Evolutionary conservation across 2,888 invertebrate species (phyloP), one percentile per base, ranked within the genome.

Genomic region (Athalia rosae): DNA sequence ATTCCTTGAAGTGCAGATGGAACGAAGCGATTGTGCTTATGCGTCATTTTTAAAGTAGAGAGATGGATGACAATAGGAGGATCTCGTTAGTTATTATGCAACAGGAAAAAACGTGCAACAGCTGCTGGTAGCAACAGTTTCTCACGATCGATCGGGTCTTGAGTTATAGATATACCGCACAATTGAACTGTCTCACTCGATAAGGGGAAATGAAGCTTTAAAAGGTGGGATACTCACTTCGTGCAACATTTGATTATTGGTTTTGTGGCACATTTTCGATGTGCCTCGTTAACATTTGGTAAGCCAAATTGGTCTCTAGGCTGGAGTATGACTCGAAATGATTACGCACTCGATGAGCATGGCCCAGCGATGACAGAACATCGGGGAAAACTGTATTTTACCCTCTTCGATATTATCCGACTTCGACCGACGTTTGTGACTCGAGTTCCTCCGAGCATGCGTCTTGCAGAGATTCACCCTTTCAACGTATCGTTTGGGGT

Each of bases 51-150:
- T n/a, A n/a, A 4, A 53, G n/a, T 53, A 3, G 53, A 4, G n/a
- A 53, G n/a, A 4, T 53, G n/a, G 53, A 53, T 3, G 8, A 53
- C 53, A 53, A 53, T 53, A 53, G n/a, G 53, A 53, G 4, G n/a
- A 53, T 11, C n/a, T 28, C 0, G 28, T 28, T 28, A 28, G 28
- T 28, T 28, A 28, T 2, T 28, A 28, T 28, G 28, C 28, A 28
- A 28, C 28, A 28, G 59, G 62, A 28, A 15, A 61, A 74, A 76
- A 53, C 58, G 62, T 58, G 74, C 78, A 78, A 78, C 78, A 78
- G 78, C 76, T 78, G 78, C 53, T 78, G 56, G 76, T 74, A 78
- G 74, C 78, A 76, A 66, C 64, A 63, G 63, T 63, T 76, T 41
- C 56, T 58, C 53, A 56, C 76, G 66, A 76, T 66, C 64, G 74